These are phyloP conservation scores for Perizoma affinitatum DNA, from an alignment of 2,888 invertebrate genomes.

Conservation along the genomic window DNA sequence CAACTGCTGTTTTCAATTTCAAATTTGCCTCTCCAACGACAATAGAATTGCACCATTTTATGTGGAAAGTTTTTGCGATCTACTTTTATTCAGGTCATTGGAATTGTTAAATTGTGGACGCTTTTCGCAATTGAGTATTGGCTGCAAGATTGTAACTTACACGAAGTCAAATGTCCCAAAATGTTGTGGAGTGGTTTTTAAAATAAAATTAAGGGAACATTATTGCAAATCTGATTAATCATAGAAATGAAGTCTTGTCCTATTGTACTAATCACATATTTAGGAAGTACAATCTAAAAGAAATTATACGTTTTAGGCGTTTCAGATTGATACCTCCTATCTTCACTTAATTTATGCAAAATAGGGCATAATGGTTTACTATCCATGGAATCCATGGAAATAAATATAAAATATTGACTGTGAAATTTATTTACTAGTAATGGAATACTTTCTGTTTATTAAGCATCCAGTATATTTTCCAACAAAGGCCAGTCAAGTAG, in stretches of 20 bases:
- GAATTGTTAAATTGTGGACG: constrained; percentile 51
- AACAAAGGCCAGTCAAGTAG: constrained; percentile 13
- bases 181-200: background rate
- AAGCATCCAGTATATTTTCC: constrained; percentile 3
- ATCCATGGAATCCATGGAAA: no score
- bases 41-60: constrained; percentile 68
- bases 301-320: no score
- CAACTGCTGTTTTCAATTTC: constrained; percentile 76
- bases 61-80: constrained; percentile 61
- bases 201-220: no score
- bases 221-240: no score
- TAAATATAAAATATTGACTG: no score
- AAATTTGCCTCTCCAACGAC: constrained; percentile 71
- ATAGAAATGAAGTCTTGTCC: no score
- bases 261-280: no score
- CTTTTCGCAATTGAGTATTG: constrained; percentile 38
- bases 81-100: constrained; percentile 57
- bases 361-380: no score
- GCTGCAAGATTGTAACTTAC: constrained; percentile 29
- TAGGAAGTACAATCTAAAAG: no score
- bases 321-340: no score
- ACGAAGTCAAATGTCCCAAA: constrained; percentile 1
- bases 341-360: no score
- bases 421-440: no score
- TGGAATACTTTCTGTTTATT: constrained; percentile 1